Base-by-base conservation (phyloP, 2,113 vertebrate species). In the Lathamus discolor region DNA sequence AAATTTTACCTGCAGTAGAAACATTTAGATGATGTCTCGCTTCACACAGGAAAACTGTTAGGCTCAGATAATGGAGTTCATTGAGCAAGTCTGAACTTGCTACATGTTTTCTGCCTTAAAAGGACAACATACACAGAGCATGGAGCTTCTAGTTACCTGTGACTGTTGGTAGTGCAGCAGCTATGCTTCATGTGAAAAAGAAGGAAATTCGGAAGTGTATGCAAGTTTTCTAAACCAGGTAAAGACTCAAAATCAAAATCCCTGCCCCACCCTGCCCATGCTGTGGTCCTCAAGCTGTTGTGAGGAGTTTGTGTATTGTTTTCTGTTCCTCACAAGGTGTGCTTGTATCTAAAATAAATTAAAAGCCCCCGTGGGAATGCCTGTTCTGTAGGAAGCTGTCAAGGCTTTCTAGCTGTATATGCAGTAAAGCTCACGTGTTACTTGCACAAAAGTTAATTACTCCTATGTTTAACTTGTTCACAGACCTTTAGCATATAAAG, bases 341-440 rank as follows among this genome's bases (percentile, higher is more conserved):
- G 83, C 78, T 76, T 73, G 7, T 69, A 41, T 55, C 66, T 67
- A 83, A 77, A 83, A 90, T n/a, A 85, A 73, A 57, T 69, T 83
- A 83, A 83, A 92, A 85, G 35, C 19, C 64, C 55, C 72, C 16
- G 11, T 90, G 85, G 90, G 85, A 92, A 83, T 83, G 59, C 28
- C 49, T 83, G 28, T 90, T 86, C 37, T 64, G 46, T 31, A 78
- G 69, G 68, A 90, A 90, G 49, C 74, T 90, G 79, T 95, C 87
- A 87, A 70, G 74, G 76, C 69, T 90, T 96, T 90, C 88, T n/a
- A 64, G 39, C 24, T 94, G 33, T 78, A 44, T 70, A 64, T 90
- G 39, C 33, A 52, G 31, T 75, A 78, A 83, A 84, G 55, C 69
- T 86, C 59, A 55, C 0, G 0, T 77, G 29, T 78, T 93, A 46